Base-by-base conservation (phyloP, 2,797 vertebrate genomes). In the Eupleurogrammus muticus region DNA sequence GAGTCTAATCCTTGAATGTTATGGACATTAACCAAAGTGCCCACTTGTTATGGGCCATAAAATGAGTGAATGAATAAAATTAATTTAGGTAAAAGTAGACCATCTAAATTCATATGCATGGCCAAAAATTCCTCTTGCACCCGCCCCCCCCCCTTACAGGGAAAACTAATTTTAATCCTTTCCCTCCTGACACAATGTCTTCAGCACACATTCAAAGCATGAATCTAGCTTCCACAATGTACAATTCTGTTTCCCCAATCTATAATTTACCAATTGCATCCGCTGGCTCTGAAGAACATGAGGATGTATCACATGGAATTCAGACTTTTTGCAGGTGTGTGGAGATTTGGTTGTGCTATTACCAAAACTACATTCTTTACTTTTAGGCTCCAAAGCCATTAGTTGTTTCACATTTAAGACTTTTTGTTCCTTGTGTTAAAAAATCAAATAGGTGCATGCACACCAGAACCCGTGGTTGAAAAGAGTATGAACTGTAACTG, bases 1-100 rank as follows among this genome's bases (percentile, higher is more conserved):
- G 0, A 64, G 20, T 49, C 48, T 16, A 14, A 71, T 12, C 16
- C 38, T 16, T 23, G 47, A 55, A 57, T 73, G 74, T 80, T 75
- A 73, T 48, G 38, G 48, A 67, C 73, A 54, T 24, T 23, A 67
- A 72, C 59, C 64, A 70, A 79, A 73, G 61, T 48, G 32, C 28
- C 56, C 24, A 50, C 53, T 66, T 64, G 24, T 70, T 76, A 61
- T 24, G n/a, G 36, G 34, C 55, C 52, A 68, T 75, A 59, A 70
- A 65, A 70, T 32, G 17, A 72, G n/a, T 44, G 24, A 58, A 55
- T 66, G 54, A 61, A 70, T 23, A 34, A 44, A 70, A 82, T 69
- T 17, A 23, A 71, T 70, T 60, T 71, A 52, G 6, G n/a, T 19
- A n/a, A 14, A 44, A 21, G 23, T 51, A 56, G 34, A 23, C 38